Evolutionary conservation across 2,797 vertebrate species (phyloP).

Genomic region (Enteromius afrohamiltoni): DNA sequence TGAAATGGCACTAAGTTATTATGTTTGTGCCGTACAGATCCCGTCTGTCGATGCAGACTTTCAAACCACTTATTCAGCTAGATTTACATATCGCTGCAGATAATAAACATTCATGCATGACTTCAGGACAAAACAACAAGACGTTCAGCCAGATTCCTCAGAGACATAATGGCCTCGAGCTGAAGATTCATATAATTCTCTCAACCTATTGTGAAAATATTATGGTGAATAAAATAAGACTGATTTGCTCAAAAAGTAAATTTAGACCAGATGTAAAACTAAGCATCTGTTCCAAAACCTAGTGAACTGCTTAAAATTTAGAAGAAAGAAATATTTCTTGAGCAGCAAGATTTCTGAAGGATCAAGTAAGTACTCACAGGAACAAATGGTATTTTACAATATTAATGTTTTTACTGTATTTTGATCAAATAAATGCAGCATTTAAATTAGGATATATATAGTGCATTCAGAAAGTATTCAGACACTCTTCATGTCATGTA

Average conservation of each 20-base stretch:
- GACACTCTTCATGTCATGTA: too few species aligned
- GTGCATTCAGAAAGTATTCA: too few species aligned
- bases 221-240: not conserved
- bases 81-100: not conserved
- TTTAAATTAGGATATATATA: not conserved
- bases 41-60: not conserved
- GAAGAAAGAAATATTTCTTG: not conserved
- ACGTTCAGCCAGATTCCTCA: not conserved
- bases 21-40: conserved; percentile 4
- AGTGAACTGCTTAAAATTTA: not conserved
- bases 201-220: not conserved
- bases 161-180: not conserved
- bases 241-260: not conserved
- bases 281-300: conserved; percentile 7
- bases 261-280: not conserved
- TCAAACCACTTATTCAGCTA: not conserved
- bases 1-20: not conserved
- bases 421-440: not conserved
- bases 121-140: conserved; percentile 11
- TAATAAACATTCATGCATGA: not conserved
- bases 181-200: not conserved
- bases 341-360: not conserved
- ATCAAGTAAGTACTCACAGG: not conserved
- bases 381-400: not conserved
- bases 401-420: not conserved